Percentiles rank a stretch among this genome's conserved stretches.
These are phyloP conservation scores for Corvus moneduloides DNA, from an alignment of 2,113 vertebrate species.

Conservation along the genomic window DNA sequence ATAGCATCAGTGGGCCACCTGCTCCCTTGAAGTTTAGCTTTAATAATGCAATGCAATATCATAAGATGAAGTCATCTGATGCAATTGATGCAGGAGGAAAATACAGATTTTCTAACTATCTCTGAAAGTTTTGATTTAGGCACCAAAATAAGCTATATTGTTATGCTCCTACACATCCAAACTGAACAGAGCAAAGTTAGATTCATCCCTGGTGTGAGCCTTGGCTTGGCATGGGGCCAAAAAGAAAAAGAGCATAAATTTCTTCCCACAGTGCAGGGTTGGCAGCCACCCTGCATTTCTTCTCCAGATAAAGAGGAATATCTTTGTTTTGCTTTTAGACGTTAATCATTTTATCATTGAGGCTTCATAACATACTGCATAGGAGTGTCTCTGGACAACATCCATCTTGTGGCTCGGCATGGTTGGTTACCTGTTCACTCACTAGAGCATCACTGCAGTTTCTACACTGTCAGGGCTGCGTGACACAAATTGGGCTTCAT, in stretches of 20 bases:
- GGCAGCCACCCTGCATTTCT: not conserved
- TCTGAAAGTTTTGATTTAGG: not conserved
- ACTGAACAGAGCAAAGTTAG: not conserved
- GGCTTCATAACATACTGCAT: not conserved
- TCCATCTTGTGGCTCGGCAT: not conserved
- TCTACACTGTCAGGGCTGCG: not conserved
- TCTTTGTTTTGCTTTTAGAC: conserved; percentile 21
- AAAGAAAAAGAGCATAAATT: not conserved
- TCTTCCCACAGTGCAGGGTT: not conserved
- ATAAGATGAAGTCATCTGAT: not conserved
- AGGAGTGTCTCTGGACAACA: not conserved
- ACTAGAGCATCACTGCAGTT: not conserved
- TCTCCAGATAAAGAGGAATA: not conserved
- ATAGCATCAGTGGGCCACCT: conserved; percentile 12
- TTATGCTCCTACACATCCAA: not conserved
- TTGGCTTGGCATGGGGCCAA: not conserved
- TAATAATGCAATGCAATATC: not conserved
- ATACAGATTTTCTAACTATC: not conserved
- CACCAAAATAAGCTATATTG: not conserved
- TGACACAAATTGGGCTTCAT: not conserved
- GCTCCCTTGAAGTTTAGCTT: conserved; percentile 9
- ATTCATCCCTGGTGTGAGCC: not conserved
- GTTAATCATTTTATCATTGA: not conserved
- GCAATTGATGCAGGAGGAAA: not conserved
- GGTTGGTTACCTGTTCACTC: not conserved